Conservation (phyloP, 2,888 invertebrate species). For the Mimumesa dahlbomi region DNA sequence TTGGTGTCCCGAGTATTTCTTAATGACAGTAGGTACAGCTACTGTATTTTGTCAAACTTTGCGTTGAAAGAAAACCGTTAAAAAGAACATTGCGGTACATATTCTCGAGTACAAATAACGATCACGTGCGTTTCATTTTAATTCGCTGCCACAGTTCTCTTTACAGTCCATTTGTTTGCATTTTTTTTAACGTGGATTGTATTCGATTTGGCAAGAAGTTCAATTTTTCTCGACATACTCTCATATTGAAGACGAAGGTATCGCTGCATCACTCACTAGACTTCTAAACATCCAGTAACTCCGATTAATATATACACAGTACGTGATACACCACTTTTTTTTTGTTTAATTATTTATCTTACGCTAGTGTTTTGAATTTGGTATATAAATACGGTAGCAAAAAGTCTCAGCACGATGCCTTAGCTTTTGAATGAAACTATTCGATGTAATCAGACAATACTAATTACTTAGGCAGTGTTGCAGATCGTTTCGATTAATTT, state of each 20-base stretch:
- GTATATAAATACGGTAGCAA: conserved; percentile 77
- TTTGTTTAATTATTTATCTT: conserved; percentile 41
- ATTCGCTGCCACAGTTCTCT: background rate
- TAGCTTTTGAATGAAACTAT: conserved; percentile 64
- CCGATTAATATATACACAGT: conserved; percentile 63
- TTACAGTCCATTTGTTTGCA: conserved; percentile 1
- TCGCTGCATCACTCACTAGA: conserved; percentile 55
- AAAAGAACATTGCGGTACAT: conserved; percentile 14
- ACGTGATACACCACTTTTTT: conserved; percentile 50
- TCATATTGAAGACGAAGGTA: conserved; percentile 46
- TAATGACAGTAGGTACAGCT: conserved; percentile 3
- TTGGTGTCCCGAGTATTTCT: background rate
- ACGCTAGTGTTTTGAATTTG: conserved; percentile 54
- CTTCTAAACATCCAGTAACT: conserved; percentile 67
- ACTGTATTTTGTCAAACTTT: conserved; percentile 2
- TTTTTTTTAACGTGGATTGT: conserved; percentile 19
- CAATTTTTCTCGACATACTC: conserved; percentile 29
- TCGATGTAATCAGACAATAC: conserved; percentile 66
- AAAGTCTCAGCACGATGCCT: conserved; percentile 66
- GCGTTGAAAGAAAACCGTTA: conserved; percentile 15
- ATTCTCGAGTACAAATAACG: conserved; percentile 20
- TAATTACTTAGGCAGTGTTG: conserved; percentile 64
- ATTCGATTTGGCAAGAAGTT: conserved; percentile 63
- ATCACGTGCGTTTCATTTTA: conserved; percentile 30
- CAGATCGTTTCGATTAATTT: conserved; percentile 61